Percentiles rank a stretch among this genome's conserved stretches.
These are phyloP conservation scores for Tyrophagus putrescentiae DNA, from an alignment of 1,140 invertebrate species.

Conservation along the genomic window DNA sequence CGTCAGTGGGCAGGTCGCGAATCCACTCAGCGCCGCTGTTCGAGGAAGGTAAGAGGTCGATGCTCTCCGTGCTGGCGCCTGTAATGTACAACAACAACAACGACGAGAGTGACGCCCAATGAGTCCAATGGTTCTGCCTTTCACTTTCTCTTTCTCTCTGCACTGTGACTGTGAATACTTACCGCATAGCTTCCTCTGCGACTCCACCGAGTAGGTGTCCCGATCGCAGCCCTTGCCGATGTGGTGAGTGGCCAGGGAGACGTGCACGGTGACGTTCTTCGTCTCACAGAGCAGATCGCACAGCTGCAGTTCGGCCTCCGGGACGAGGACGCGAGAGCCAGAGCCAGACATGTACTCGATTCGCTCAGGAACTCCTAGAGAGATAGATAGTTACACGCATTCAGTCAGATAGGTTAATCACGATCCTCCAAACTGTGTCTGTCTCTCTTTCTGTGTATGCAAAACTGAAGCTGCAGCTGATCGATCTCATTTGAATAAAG, in stretches of 20 bases:
- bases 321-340: constrained; percentile 60
- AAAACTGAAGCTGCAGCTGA: background rate
- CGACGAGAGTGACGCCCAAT: background rate
- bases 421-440: too few species aligned
- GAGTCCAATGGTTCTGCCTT: too few species aligned
- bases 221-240: constrained; percentile 78
- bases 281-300: constrained; percentile 64
- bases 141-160: too few species aligned
- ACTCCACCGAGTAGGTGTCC: constrained; percentile 73
- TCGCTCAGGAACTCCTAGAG: constrained; percentile 58
- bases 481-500: constrained; percentile 11
- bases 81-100: constrained; percentile 20
- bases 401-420: background rate
- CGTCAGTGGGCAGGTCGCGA: constrained; percentile 66
- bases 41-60: constrained; percentile 73
- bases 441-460: background rate
- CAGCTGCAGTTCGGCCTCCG: constrained; percentile 64
- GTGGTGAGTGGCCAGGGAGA: constrained; percentile 59
- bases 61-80: constrained; percentile 49
- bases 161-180: too few species aligned
- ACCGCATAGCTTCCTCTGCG: constrained; percentile 77
- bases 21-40: constrained; percentile 66
- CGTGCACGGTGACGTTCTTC: constrained; percentile 44
- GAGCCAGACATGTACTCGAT: constrained; percentile 77
- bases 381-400: background rate